Evolutionary conservation across 2,797 vertebrate genomes (phyloP), one percentile per base, ranked within the genome.

Genomic region (Oreortyx pictus): DNA sequence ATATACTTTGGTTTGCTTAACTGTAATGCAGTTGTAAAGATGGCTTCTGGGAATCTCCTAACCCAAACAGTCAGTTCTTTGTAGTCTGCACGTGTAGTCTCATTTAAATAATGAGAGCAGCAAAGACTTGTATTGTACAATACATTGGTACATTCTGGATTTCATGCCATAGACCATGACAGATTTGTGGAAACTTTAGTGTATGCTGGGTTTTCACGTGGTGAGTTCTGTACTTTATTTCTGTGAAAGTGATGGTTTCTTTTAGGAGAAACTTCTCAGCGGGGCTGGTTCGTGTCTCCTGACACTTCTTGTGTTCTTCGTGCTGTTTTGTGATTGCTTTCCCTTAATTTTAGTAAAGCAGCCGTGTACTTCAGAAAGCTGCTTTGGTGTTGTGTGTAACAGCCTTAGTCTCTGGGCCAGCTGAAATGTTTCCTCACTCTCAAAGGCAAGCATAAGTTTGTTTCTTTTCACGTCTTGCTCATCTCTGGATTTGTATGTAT

Each of bases 371-470:
- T 87, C 4, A 56, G 89, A 65, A 46, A 50, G 18, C 49, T 75
- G 59, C 50, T 87, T 85, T 85, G 75, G 25, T 74, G 61, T 35
- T 84, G 9, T 46, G 10, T 80, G 20, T 46, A 72, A 33, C 39
- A 43, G 41, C 61, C 27, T 31, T 77, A 80, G 67, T 11, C 39
- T 89, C 83, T 50, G 65, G 88, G 41, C 39, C 25, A 72, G 24
- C 54, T 75, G 59, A 93, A 88, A 56, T 35, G 24, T 61, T 77
- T 89, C 43, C 43, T 89, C 83, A 57, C 93, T 91, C 78, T 81
- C 85, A 35, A 92, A 78, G 47, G 59, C 70, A 83, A 89, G 76
- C 82, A 75, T 60, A 90, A 85, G 81, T 84, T 88, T 46, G 49
- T 78, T 67, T 89, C 62, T 88, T 81, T 89, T 61, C 39, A n/a